Conservation (phyloP, 92 coral and sea anemone genomes). For the Ricordea florida region DNA sequence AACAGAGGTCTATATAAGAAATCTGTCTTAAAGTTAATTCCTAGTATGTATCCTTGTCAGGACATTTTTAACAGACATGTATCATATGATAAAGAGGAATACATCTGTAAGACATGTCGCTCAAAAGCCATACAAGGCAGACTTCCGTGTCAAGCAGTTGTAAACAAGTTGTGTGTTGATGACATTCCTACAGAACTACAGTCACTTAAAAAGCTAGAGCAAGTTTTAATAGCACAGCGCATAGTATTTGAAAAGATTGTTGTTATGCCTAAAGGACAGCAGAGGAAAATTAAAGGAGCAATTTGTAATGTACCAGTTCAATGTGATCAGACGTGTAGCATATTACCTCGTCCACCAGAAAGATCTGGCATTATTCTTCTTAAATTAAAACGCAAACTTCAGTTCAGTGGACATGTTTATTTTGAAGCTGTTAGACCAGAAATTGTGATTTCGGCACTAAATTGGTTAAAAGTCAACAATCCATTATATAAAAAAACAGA, state of each 20-base stretch:
- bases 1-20: slow-evolving; percentile 29
- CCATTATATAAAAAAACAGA: slow-evolving; percentile 37
- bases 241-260: slow-evolving; percentile 57
- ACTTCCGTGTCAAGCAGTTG: slow-evolving; percentile 52
- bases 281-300: slow-evolving; percentile 67
- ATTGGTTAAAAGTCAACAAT: slow-evolving; percentile 40
- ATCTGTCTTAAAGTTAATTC: slow-evolving; percentile 15
- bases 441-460: slow-evolving; percentile 35
- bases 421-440: slow-evolving; percentile 71
- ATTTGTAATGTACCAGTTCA: slow-evolving; percentile 78
- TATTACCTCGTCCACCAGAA: slow-evolving; percentile 71
- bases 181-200: slow-evolving; percentile 46
- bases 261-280: slow-evolving; percentile 72
- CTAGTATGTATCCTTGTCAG: not conserved
- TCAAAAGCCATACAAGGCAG: slow-evolving; percentile 39
- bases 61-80: not conserved
- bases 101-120: slow-evolving; percentile 50
- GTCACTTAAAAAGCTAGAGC: slow-evolving; percentile 47
- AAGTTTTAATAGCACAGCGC: slow-evolving; percentile 15
- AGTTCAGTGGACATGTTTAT: slow-evolving; percentile 72
- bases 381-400: slow-evolving; percentile 65
- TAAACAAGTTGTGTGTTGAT: slow-evolving; percentile 57
- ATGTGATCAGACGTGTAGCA: slow-evolving; percentile 62
- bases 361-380: slow-evolving; percentile 71
- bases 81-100: slow-evolving; percentile 52